phyloP scores from a whole-genome alignment of 2,797 vertebrate genomes.

The Sarcophilus harrisii region DNA sequence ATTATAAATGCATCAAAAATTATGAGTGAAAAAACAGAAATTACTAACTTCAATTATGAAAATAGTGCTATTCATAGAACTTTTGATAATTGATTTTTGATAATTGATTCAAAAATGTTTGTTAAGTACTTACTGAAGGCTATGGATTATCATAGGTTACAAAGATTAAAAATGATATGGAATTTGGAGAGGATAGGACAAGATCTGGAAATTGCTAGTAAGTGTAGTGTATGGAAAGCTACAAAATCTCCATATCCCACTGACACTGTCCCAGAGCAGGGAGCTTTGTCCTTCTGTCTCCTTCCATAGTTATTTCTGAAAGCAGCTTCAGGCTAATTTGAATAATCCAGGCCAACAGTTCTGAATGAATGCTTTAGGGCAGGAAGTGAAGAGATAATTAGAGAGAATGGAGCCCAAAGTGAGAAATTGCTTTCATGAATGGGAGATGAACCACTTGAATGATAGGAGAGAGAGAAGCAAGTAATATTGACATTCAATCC shows the following conservation, averaged over 20 bases:
- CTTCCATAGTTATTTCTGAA: not conserved
- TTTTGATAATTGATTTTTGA: not conserved
- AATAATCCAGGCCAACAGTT: not conserved
- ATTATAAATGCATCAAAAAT: conserved; percentile 33
- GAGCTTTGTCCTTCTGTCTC: not conserved
- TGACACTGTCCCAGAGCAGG: not conserved
- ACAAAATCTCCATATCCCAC: not conserved
- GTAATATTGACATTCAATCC: not conserved
- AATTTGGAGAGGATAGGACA: not conserved
- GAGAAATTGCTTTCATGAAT: not conserved
- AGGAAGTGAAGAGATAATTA: not conserved
- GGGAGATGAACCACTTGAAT: not conserved
- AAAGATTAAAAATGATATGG: not conserved
- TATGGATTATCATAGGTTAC: not conserved
- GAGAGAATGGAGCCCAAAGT: not conserved
- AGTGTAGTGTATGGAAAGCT: not conserved
- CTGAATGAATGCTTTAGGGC: not conserved
- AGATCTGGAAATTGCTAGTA: not conserved
- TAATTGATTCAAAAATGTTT: not conserved
- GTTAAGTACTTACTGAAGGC: not conserved
- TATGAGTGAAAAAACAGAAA: not conserved
- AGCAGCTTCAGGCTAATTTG: not conserved
- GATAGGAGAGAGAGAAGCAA: not conserved
- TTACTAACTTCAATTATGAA: not conserved
- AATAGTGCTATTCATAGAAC: not conserved